phyloP scores from a whole-genome alignment of 1,140 invertebrate genomes.

The Eurosta solidaginis region DNA sequence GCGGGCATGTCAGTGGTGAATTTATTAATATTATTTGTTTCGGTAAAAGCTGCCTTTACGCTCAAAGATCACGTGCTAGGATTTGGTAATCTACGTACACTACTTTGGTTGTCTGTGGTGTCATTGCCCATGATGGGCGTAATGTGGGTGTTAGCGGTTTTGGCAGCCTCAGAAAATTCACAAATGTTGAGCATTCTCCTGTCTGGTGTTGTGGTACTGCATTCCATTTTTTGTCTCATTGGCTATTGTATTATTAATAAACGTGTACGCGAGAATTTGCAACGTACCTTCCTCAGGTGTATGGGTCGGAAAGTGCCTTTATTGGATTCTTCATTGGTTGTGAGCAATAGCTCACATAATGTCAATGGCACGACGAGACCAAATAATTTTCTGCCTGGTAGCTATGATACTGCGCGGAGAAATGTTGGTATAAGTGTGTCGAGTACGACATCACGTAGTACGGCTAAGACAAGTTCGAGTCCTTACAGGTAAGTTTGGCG shows the following conservation, averaged over 20 bases:
- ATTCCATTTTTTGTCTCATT: slow-evolving; percentile 77
- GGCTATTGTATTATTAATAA: slow-evolving; percentile 83
- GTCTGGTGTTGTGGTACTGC: slow-evolving; percentile 70
- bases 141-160: slow-evolving; percentile 80
- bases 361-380: slow-evolving; percentile 66
- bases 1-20: slow-evolving; percentile 77
- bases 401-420: slow-evolving; percentile 65
- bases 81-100: slow-evolving; percentile 85
- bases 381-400: slow-evolving; percentile 51
- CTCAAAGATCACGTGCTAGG: slow-evolving; percentile 88
- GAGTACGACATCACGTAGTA: slow-evolving; percentile 90
- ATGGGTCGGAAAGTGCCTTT: slow-evolving; percentile 84
- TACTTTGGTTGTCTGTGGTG: slow-evolving; percentile 82
- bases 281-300: slow-evolving; percentile 70
- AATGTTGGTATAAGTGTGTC: slow-evolving; percentile 95
- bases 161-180: slow-evolving; percentile 79
- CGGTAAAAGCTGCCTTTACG: slow-evolving; percentile 87
- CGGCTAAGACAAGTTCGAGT: slow-evolving; percentile 91
- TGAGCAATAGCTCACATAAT: slow-evolving; percentile 75
- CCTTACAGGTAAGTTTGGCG: slow-evolving; percentile 66
- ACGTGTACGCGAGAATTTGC: slow-evolving; percentile 72
- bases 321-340: slow-evolving; percentile 72
- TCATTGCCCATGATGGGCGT: slow-evolving; percentile 77
- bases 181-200: slow-evolving; percentile 77
- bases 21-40: slow-evolving; percentile 80